Percentiles rank a stretch among this genome's conserved stretches.
Conservation (phyloP, 1,140 invertebrate genomes). For the Pachypeltis micranthus region DNA sequence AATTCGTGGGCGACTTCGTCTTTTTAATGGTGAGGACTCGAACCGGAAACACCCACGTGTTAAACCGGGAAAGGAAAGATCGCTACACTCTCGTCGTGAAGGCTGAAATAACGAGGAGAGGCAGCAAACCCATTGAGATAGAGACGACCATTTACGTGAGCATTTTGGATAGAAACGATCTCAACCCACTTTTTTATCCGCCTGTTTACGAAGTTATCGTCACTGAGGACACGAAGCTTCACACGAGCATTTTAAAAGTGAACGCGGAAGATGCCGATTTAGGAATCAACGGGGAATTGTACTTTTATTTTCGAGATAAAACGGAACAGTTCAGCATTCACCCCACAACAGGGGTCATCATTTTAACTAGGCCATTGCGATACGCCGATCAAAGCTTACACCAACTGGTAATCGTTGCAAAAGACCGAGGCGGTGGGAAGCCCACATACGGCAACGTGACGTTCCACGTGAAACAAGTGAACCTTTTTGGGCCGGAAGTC, state of each 20-base stretch:
- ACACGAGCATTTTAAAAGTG: constrained; percentile 60
- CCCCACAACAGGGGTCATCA: constrained; percentile 77
- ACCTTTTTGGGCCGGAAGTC: constrained; percentile 73
- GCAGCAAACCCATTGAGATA: constrained; percentile 40
- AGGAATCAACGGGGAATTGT: constrained; percentile 87
- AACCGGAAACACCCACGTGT: constrained; percentile 64
- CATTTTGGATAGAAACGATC: constrained; percentile 79
- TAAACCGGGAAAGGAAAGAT: constrained; percentile 83
- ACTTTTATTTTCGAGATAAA: constrained; percentile 81
- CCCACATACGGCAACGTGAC: constrained; percentile 55
- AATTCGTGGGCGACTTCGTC: constrained; percentile 79
- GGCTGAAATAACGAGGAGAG: constrained; percentile 41
- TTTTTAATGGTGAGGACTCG: constrained; percentile 77
- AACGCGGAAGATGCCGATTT: constrained; percentile 86
- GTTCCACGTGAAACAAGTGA: constrained; percentile 69
- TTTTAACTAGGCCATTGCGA: constrained; percentile 61
- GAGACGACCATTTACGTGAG: constrained; percentile 60
- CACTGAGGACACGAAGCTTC: constrained; percentile 72
- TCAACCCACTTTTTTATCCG: constrained; percentile 80
- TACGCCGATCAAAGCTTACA: constrained; percentile 51
- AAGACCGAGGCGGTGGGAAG: constrained; percentile 53
- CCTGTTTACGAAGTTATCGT: constrained; percentile 72
- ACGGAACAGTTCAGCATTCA: constrained; percentile 81
- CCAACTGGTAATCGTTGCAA: constrained; percentile 63
- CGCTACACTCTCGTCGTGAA: constrained; percentile 66